These are phyloP conservation scores for Microctonus aethiopoides DNA, from an alignment of 2,888 invertebrate species.

Conservation along the genomic window DNA sequence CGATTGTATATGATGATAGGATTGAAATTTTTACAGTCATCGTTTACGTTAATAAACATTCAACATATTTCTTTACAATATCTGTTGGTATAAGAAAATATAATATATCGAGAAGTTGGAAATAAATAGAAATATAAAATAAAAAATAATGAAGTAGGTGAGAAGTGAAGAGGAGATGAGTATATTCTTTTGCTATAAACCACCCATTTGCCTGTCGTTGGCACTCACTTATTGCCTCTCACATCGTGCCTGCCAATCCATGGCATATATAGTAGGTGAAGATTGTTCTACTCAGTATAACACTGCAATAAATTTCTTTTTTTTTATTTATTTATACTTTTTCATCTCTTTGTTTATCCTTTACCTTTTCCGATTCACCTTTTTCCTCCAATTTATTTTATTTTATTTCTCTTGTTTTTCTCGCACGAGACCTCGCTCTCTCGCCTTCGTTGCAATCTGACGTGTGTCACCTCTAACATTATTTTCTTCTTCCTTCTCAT, in stretches of 20 bases:
- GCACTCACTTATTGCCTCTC: conserved; percentile 20
- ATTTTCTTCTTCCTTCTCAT: neutral
- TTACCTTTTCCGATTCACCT: neutral
- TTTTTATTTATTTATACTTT: conserved; percentile 4
- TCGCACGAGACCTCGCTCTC: neutral
- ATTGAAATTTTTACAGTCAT: conserved; percentile 50
- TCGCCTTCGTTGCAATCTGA: conserved; percentile 22
- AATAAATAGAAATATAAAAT: neutral
- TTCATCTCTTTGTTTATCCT: conserved; percentile 11
- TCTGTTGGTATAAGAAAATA: neutral
- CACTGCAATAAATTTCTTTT: conserved; percentile 11
- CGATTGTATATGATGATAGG: conserved; percentile 55
- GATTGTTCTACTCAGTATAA: conserved; percentile 23
- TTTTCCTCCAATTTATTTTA: neutral
- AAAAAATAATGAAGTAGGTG: conserved; percentile 16
- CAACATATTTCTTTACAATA: conserved; percentile 4
- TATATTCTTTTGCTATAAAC: conserved; percentile 10
- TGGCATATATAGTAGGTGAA: conserved; percentile 21
- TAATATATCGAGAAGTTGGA: neutral
- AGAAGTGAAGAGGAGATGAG: conserved; percentile 19
- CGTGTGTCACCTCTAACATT: conserved; percentile 52
- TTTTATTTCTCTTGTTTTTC: neutral
- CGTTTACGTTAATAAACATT: neutral
- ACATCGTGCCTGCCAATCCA: conserved; percentile 30
- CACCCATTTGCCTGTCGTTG: conserved; percentile 31